A percentile compares a stretch with the other conserved stretches of the same genome.
These are phyloP conservation scores for Chiridota heheva DNA, from an alignment of 35 echinoderm and acorn worm genomes.

Conservation along the genomic window DNA sequence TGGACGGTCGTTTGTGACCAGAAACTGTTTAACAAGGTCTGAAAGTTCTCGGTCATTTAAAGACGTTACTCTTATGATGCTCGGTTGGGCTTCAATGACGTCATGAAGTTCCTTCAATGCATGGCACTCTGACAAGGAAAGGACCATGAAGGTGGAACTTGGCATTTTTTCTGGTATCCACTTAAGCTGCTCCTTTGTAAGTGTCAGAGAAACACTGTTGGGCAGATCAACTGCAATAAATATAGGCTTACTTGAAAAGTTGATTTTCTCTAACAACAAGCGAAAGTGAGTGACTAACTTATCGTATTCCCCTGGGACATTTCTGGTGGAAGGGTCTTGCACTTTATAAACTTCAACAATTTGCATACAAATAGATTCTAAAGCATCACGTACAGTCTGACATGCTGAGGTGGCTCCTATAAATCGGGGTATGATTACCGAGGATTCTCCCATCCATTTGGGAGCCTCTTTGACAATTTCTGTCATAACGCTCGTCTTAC, in stretches of 20 bases:
- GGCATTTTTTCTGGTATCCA: slow-evolving; percentile 82
- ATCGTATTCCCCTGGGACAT: slow-evolving; percentile 60
- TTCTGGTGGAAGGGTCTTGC: slow-evolving; percentile 52
- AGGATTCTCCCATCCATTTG: slow-evolving; percentile 80
- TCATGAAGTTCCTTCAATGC: slow-evolving; percentile 79
- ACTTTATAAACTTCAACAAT: slow-evolving; percentile 80
- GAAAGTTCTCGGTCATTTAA: slow-evolving; percentile 88
- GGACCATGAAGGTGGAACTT: slow-evolving; percentile 56
- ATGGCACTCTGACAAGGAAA: slow-evolving; percentile 68
- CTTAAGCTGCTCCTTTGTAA: slow-evolving; percentile 67
- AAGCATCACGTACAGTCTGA: slow-evolving; percentile 71
- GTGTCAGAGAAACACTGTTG: slow-evolving; percentile 41
- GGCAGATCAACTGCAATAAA: slow-evolving; percentile 83
- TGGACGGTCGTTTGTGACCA: slow-evolving; percentile 69
- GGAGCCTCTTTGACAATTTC: slow-evolving; percentile 79
- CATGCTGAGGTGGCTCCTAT: slow-evolving; percentile 67
- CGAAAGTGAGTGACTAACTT: slow-evolving; percentile 72
- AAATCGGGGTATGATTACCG: slow-evolving; percentile 72
- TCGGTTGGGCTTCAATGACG: slow-evolving; percentile 60
- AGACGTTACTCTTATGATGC: slow-evolving; percentile 81
- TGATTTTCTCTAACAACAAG: slow-evolving; percentile 71
- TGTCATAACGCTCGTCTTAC: slow-evolving; percentile 79
- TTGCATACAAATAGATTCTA: slow-evolving; percentile 77
- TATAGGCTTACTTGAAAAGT: slow-evolving; percentile 56
- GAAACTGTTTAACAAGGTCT: slow-evolving; percentile 76